These are phyloP conservation scores for Drosophila meridiana DNA, from an alignment of 2,888 invertebrate genomes.

Conservation along the genomic window DNA sequence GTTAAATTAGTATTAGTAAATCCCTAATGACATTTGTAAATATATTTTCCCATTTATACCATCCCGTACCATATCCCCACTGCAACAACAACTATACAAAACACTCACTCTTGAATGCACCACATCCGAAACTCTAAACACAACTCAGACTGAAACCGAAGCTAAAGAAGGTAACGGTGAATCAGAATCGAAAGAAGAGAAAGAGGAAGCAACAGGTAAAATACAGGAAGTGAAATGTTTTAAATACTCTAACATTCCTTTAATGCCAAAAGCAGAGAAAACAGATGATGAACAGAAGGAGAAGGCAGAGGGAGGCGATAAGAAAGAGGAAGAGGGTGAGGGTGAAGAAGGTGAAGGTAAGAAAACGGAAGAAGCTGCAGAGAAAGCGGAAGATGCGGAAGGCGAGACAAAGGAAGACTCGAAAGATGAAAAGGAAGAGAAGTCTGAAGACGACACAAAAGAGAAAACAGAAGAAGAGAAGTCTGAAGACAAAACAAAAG, in stretches of 20 bases:
- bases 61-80: slow-evolving; percentile 12
- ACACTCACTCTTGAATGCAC: slow-evolving; percentile 34
- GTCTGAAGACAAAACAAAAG: slow-evolving; percentile 5
- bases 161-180: slow-evolving; percentile 46
- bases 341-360: slow-evolving; percentile 24
- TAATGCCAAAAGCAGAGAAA: slow-evolving; percentile 34
- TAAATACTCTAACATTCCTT: slow-evolving; percentile 33
- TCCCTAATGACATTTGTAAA: slow-evolving; percentile 49
- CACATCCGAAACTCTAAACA: slow-evolving; percentile 32
- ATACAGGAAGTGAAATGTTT: slow-evolving; percentile 13
- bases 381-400: slow-evolving; percentile 15
- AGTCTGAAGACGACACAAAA: slow-evolving; percentile 14
- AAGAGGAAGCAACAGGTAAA: slow-evolving; percentile 59
- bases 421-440: slow-evolving; percentile 1
- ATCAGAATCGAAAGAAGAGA: slow-evolving; percentile 49
- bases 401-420: slow-evolving; percentile 20
- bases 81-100: slow-evolving; percentile 14
- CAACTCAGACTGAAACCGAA: slow-evolving; percentile 59
- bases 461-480: neutral
- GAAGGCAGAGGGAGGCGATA: slow-evolving; percentile 26
- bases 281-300: slow-evolving; percentile 28
- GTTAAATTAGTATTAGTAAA: slow-evolving; percentile 15
- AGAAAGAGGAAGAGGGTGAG: slow-evolving; percentile 23
- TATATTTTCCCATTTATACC: slow-evolving; percentile 39
- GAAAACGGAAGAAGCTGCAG: slow-evolving; percentile 15